Conservation (phyloP, 1,140 invertebrate species). For the Subanguina moxae region DNA sequence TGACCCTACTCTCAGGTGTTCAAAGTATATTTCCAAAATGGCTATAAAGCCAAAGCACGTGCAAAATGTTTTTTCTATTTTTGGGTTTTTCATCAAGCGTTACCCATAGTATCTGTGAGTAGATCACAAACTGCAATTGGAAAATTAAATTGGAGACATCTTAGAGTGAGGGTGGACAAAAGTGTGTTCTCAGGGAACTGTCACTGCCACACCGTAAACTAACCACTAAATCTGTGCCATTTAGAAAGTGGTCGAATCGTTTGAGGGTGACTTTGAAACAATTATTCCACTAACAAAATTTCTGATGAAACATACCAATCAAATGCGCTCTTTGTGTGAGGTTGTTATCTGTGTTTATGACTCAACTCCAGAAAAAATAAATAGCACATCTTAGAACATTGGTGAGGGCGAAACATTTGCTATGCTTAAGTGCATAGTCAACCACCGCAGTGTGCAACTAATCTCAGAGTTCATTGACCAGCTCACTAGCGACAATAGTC, state of each 20-base stretch:
- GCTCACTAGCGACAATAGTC: conserved; percentile 40
- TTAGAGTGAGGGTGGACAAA: too few species aligned
- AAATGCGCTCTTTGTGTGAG: conserved; percentile 36
- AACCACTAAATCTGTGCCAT: conserved; percentile 11
- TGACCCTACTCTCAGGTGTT: background rate
- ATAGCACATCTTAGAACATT: conserved; percentile 37
- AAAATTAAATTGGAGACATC: too few species aligned
- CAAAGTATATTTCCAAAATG: too few species aligned
- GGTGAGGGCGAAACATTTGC: conserved; percentile 30
- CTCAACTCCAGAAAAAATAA: background rate
- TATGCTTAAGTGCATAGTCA: conserved; percentile 19
- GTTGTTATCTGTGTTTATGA: conserved; percentile 4
- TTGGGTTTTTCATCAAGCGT: too few species aligned
- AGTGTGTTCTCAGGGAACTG: too few species aligned
- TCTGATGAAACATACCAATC: conserved; percentile 33
- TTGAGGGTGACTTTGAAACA: conserved; percentile 38
- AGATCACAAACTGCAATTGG: too few species aligned
- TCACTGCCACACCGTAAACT: too few species aligned
- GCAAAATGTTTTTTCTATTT: too few species aligned
- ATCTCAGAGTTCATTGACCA: conserved; percentile 39
- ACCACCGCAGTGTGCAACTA: conserved; percentile 23
- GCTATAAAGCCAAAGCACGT: too few species aligned
- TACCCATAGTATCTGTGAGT: too few species aligned
- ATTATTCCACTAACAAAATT: conserved; percentile 37
- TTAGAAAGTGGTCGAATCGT: conserved; percentile 38